Evolutionary conservation across 2,113 vertebrate species (phyloP), one percentile per base, ranked within the genome.

Genomic region (Engystomops pustulosus): DNA sequence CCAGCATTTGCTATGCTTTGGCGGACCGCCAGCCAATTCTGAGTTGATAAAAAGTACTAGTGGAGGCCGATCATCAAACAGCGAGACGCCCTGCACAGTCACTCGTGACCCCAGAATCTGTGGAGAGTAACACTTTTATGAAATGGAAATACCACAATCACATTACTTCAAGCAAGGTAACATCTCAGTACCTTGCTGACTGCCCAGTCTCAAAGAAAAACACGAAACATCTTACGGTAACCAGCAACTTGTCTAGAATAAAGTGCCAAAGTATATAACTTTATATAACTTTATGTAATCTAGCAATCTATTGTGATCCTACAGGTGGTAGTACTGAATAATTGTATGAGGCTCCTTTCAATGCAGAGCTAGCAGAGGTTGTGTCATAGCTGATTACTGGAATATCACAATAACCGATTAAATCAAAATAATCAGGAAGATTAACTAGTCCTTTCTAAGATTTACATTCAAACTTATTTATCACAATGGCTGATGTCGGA

Each of bases 171-270:
- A 15, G n/a, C 17, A 38, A 67, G 44, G 12, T 51, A 84, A 25
- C 11, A 49, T 38, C 5, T 32, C 47, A n/a, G 14, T 32, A 32
- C 65, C 53, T 62, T 23, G 2, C 53, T 53, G 9, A 34, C 67
- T 38, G 25, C 25, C 49, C 55, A n/a, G 44, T 32, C 49, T 77
- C 60, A 20, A 36, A 76, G 36, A 62, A 79, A 82, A 36, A 15
- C 32, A 78, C 34, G 47, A 49, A 34, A 69, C 62, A 69, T 32
- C 51, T n/a, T n/a, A n/a, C n/a, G 45, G 80, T 58, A 81, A 44
- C 51, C n/a, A 30, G n/a, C 18, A 70, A 27, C n/a, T 14, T 18
- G 10, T 77, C 34, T 58, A 41, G 34, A 6, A 34, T 60, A 6
- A 41, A 25, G 17, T 17, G 23, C 20, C 41, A 1, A 23, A 25